A percentile compares a stretch with the other conserved stretches of the same genome.
Conservation (phyloP, 2,888 invertebrate genomes). For the Rosalia funebris region DNA sequence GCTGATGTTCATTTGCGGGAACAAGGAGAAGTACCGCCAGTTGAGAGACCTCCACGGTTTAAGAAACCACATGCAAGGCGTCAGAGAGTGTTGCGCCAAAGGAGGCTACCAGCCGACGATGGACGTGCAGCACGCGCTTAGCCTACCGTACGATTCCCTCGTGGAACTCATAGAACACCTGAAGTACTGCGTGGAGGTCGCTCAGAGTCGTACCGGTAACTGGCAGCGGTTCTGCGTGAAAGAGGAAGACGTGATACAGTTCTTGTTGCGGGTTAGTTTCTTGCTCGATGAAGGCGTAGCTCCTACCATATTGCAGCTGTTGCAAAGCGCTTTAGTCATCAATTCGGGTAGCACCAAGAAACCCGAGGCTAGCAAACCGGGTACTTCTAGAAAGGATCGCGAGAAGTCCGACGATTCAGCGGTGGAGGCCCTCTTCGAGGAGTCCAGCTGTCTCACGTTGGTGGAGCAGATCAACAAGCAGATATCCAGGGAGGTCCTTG, state of each 20-base stretch:
- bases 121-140: conserved; percentile 65
- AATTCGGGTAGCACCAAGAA: conserved; percentile 56
- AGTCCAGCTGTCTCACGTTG: conserved; percentile 73
- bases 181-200: conserved; percentile 93
- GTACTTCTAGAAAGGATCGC: conserved; percentile 66
- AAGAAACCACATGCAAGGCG: conserved; percentile 83
- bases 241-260: conserved; percentile 79
- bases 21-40: conserved; percentile 94
- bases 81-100: conserved; percentile 67
- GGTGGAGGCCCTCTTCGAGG: conserved; percentile 74
- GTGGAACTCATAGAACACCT: conserved; percentile 94
- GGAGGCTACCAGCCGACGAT: conserved; percentile 66
- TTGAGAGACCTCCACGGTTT: conserved; percentile 93
- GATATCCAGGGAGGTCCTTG: conserved; percentile 72
- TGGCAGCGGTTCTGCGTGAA: conserved; percentile 91
- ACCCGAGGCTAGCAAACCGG: conserved; percentile 46
- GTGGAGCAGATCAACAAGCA: conserved; percentile 78
- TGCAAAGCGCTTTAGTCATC: conserved; percentile 88
- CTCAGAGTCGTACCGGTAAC: conserved; percentile 88
- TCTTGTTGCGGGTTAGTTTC: conserved; percentile 86
- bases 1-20: conserved; percentile 90
- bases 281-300: conserved; percentile 91
- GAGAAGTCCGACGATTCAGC: conserved; percentile 76
- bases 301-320: conserved; percentile 87
- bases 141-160: conserved; percentile 87